These are phyloP conservation scores for Pristionchus mayeri DNA, from an alignment of 2,888 invertebrate species.

Conservation along the genomic window DNA sequence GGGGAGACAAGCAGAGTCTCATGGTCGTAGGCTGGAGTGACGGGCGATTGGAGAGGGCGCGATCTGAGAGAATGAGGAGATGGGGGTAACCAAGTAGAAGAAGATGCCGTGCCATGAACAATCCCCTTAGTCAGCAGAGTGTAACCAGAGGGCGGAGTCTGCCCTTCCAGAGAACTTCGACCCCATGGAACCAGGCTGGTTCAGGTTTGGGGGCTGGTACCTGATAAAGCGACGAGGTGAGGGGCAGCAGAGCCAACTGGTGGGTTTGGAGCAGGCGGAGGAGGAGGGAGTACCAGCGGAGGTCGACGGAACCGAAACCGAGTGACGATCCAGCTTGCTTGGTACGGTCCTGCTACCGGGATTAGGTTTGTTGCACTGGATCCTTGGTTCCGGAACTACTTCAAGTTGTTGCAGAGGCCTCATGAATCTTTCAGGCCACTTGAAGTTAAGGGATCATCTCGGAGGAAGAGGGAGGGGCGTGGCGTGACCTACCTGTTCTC, in stretches of 20 bases:
- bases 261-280: constrained; percentile 20
- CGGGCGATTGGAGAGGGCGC: not conserved
- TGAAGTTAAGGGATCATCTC: too few relatives aligned
- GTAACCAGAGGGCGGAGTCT: constrained; percentile 15
- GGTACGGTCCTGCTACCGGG: not conserved
- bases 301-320: not conserved
- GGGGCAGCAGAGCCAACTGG: constrained; percentile 31
- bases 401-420: too few relatives aligned
- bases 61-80: not conserved
- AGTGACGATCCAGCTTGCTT: constrained; percentile 17
- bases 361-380: not conserved
- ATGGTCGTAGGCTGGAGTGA: constrained; percentile 27
- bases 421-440: too few relatives aligned
- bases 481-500: not conserved
- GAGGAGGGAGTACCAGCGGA: too few relatives aligned
- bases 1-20: not conserved
- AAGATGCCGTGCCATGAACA: not conserved
- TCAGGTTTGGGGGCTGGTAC: not conserved
- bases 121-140: not conserved
- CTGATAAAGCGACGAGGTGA: not conserved
- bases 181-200: not conserved
- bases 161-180: not conserved
- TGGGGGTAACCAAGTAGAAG: constrained; percentile 15
- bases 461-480: not conserved
- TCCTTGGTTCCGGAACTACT: too few relatives aligned